A percentile compares a stretch with the other conserved stretches of the same genome.
These are phyloP conservation scores for Yponomeuta evonymella DNA, from an alignment of 2,888 invertebrate genomes.

Conservation along the genomic window DNA sequence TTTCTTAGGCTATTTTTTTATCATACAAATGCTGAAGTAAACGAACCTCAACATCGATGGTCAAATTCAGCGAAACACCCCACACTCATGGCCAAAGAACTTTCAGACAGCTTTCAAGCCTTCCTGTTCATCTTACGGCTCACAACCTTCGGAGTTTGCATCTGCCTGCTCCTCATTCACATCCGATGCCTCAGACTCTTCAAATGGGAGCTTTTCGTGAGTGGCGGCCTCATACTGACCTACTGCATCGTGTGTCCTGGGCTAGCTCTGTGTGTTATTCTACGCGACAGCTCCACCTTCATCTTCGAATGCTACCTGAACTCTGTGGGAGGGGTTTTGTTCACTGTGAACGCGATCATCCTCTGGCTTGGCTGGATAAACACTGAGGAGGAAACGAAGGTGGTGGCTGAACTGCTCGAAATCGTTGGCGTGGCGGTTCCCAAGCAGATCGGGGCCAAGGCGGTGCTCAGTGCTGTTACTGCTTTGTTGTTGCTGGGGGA, in stretches of 20 bases:
- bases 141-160: constrained; percentile 26
- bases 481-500: constrained; percentile 31
- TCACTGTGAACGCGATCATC: constrained; percentile 41
- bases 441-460: constrained; percentile 42
- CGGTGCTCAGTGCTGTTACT: constrained; percentile 32
- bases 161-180: constrained; percentile 40
- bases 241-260: constrained; percentile 39
- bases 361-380: constrained; percentile 44
- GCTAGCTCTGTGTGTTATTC: constrained; percentile 37
- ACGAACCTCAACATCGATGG: background rate
- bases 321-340: constrained; percentile 35
- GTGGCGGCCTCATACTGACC: constrained; percentile 51
- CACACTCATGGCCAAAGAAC: background rate
- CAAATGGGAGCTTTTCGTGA: constrained; percentile 53
- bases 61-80: background rate
- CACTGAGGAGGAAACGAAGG: constrained; percentile 40
- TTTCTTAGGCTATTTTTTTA: too few species aligned
- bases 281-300: constrained; percentile 24
- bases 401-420: constrained; percentile 45
- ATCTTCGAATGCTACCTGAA: constrained; percentile 41
- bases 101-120: background rate
- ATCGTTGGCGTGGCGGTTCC: constrained; percentile 41
- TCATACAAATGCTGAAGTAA: background rate
- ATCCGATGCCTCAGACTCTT: constrained; percentile 47
- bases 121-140: background rate